Conservation (phyloP, 1,140 invertebrate genomes). For the Euwallacea fornicatus region DNA sequence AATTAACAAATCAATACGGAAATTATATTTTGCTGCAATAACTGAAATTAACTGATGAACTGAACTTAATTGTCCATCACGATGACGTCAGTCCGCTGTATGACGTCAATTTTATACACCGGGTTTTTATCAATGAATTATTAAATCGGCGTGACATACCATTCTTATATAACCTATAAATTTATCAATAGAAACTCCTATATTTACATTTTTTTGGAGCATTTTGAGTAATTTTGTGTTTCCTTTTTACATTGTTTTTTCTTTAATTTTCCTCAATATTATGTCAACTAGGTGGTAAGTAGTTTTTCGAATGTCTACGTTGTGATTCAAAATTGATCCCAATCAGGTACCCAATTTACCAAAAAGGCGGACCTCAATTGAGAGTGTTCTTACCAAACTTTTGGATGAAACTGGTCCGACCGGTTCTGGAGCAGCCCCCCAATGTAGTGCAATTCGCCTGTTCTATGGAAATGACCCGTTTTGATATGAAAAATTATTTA, state of each 20-base stretch:
- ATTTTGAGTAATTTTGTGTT: too few species aligned
- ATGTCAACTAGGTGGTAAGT: conserved; percentile 46
- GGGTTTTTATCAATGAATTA: too few species aligned
- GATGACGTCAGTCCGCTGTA: too few species aligned
- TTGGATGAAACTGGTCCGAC: conserved; percentile 87
- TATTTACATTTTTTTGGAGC: too few species aligned
- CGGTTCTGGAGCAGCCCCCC: conserved; percentile 62
- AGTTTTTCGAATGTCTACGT: background rate
- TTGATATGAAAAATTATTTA: conserved; percentile 89
- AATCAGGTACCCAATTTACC: conserved; percentile 61
- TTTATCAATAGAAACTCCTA: too few species aligned
- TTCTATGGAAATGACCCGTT: conserved; percentile 85
- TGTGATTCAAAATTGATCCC: conserved; percentile 7
- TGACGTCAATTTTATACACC: too few species aligned
- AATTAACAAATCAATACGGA: too few species aligned
- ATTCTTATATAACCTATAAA: too few species aligned
- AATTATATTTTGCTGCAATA: too few species aligned
- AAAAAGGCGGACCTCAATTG: conserved; percentile 86
- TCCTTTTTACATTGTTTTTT: background rate
- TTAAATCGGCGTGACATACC: too few species aligned
- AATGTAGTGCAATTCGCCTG: conserved; percentile 84
- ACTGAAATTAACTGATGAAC: too few species aligned
- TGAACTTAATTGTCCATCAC: too few species aligned
- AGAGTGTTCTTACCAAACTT: conserved; percentile 90
- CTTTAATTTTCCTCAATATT: background rate